Conservation (phyloP, 1,140 invertebrate genomes). For the Ips nitidus region DNA sequence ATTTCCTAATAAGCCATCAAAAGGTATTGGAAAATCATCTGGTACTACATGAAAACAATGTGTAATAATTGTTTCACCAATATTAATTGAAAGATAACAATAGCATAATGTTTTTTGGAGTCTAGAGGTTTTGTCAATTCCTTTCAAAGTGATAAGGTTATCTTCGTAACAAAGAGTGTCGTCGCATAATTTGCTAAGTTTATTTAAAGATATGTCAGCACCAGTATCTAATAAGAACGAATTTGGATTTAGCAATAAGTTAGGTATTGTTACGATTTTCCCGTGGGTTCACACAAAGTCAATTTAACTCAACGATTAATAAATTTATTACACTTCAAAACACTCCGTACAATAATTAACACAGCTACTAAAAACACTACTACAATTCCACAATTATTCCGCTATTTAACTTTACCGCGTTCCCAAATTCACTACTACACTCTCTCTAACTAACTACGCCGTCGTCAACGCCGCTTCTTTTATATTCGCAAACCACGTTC, state of each 20-base stretch:
- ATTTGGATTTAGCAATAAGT: neutral
- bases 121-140: neutral
- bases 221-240: neutral
- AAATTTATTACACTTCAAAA: too few relatives aligned
- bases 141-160: neutral
- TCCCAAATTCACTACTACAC: too few relatives aligned
- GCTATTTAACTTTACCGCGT: too few relatives aligned
- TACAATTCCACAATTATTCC: too few relatives aligned
- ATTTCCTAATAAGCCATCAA: neutral
- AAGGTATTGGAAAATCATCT: neutral
- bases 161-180: neutral
- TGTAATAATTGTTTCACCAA: neutral
- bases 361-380: too few relatives aligned
- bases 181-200: neutral
- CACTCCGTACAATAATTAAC: too few relatives aligned
- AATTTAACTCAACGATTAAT: too few relatives aligned
- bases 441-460: too few relatives aligned
- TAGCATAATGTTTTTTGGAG: neutral
- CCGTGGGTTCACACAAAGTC: too few relatives aligned
- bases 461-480: too few relatives aligned
- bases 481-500: too few relatives aligned
- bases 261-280: too few relatives aligned
- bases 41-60: neutral
- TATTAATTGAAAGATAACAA: neutral
- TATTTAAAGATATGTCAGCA: neutral